Base-by-base conservation (phyloP, 2,888 invertebrate genomes). In the Clepsis dumicolana region DNA sequence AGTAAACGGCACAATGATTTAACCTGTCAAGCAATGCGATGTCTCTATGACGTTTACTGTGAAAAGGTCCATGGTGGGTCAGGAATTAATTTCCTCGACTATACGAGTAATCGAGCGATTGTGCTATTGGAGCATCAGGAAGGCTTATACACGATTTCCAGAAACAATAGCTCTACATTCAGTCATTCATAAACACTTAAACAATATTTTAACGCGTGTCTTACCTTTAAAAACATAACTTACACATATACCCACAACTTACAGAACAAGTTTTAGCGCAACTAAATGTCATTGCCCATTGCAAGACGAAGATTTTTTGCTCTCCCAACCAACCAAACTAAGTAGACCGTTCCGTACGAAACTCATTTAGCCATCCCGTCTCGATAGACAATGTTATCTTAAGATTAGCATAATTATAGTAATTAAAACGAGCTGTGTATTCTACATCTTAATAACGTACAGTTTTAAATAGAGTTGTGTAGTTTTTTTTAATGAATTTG, bases 261-360 rank as follows among this genome's bases (percentile, higher is more conserved):
- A 59, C 41, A 62, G 62, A 66, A 62, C 66, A 56, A 66, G 66
- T 66, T 50, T 35, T 32, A 32, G 16, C 50, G 25, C 59, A 25
- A 3, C 61, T 61, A 18, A 66, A 66, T 66, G 66, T 66, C 66
- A 62, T 44, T 66, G 61, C 35, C 66, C 66, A 65, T 61, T 65
- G 60, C 65, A 62, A 48, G 48, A 29, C 24, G 2, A 61, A 60
- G 50, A 48, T 29, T 66, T 62, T 66, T 66, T 56, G 61, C 61
- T 66, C 54, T n/a, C 0, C 59, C 7, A 25, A 7, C 27, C 18
- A 27, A 25, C 66, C 66, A 56, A 2, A 12, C 1, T 16, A 48
- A 35, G 21, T 35, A 12, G 60, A 50, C 24, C 56, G n/a, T 48
- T 16, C 27, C 48, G 35, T 44, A 44, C 44, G 35, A 44, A 56